Conservation (phyloP, 2,113 vertebrate species). For the Ameiurus melas region DNA sequence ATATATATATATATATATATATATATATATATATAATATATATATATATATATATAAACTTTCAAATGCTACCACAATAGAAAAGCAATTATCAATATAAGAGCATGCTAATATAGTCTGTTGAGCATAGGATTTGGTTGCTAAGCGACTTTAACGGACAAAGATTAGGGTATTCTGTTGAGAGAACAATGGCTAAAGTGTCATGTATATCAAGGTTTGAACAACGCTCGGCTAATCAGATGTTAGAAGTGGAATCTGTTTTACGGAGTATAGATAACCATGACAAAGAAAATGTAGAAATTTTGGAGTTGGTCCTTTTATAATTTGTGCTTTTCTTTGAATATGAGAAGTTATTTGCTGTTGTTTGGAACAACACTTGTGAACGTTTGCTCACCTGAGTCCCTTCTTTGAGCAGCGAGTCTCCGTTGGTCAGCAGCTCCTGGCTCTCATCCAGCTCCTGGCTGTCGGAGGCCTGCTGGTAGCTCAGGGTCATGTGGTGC, state of each 20-base stretch:
- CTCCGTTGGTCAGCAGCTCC: constrained; percentile 91
- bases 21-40: too few species aligned
- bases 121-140: background rate
- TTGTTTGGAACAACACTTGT: background rate
- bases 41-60: too few species aligned
- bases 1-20: too few species aligned
- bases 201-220: background rate
- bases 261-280: too few species aligned
- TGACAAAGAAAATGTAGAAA: too few species aligned
- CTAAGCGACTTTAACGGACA: background rate
- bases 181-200: background rate
- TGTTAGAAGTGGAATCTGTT: background rate
- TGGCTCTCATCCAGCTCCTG: constrained; percentile 73
- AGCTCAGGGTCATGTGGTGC: constrained; percentile 78
- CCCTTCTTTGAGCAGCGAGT: constrained; percentile 86
- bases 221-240: background rate
- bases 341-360: background rate
- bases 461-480: constrained; percentile 74
- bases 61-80: background rate
- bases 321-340: background rate
- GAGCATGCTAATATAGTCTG: background rate
- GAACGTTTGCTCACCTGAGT: constrained; percentile 75
- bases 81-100: background rate
- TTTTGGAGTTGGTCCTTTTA: too few species aligned
- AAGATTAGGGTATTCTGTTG: background rate